phyloP scores from a whole-genome alignment of 2,113 vertebrate species.

The Peromyscus polionotus region DNA sequence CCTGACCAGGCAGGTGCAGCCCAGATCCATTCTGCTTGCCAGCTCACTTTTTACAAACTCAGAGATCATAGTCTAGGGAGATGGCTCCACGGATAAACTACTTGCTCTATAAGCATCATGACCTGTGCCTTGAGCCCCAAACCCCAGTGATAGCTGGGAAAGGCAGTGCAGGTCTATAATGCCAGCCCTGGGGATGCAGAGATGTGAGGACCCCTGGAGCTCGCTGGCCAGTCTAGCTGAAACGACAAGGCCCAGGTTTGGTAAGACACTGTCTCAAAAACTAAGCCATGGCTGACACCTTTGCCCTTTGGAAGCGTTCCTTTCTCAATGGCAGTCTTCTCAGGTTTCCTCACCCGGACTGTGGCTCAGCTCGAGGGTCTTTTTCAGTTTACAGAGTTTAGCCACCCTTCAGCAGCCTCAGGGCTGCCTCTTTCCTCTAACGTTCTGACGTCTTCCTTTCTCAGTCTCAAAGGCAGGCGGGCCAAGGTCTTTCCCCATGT shows the following conservation, averaged over 20 bases:
- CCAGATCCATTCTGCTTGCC: background rate
- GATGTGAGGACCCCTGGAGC: no score
- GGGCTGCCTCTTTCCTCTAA: no score
- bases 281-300: background rate
- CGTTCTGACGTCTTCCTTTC: accelerated
- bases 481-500: background rate
- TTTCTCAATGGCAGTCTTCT: background rate
- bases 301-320: background rate
- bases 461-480: background rate
- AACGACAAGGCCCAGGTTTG: background rate
- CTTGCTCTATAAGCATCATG: background rate
- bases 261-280: background rate
- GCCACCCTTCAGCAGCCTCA: background rate
- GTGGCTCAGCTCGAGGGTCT: background rate
- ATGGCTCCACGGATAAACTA: background rate
- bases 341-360: accelerated
- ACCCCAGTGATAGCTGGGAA: no score
- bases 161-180: no score
- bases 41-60: background rate
- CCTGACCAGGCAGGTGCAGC: background rate
- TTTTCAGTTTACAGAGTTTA: accelerated
- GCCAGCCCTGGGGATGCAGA: background rate
- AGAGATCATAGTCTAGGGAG: background rate
- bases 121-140: background rate
- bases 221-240: no score